Conservation (phyloP, 2,888 invertebrate genomes). For the Lycia hirtaria region DNA sequence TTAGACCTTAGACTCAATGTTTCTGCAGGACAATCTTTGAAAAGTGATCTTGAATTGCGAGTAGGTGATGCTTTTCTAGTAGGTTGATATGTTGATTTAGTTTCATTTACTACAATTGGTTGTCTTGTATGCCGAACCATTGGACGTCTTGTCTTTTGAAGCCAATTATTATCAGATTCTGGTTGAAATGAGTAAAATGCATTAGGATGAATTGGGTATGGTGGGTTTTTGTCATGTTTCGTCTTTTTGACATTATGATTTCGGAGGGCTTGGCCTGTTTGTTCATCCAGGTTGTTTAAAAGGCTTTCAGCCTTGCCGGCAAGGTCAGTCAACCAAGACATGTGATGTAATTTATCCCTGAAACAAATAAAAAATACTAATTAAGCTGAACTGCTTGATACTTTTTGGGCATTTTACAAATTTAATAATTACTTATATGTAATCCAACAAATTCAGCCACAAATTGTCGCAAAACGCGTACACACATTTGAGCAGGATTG, state of each 20-base stretch:
- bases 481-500: not conserved
- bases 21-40: slow-evolving; percentile 48
- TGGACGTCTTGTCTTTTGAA: slow-evolving; percentile 51
- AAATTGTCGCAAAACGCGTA: not conserved
- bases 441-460: slow-evolving; percentile 8
- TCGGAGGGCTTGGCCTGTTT: slow-evolving; percentile 88
- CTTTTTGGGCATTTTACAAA: not conserved
- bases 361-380: slow-evolving; percentile 22
- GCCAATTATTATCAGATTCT: slow-evolving; percentile 47
- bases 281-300: slow-evolving; percentile 90
- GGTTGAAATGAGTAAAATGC: slow-evolving; percentile 7
- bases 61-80: slow-evolving; percentile 49
- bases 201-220: slow-evolving; percentile 38
- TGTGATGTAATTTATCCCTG: slow-evolving; percentile 60
- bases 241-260: slow-evolving; percentile 60
- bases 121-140: slow-evolving; percentile 52
- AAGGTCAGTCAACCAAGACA: slow-evolving; percentile 91
- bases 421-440: not conserved
- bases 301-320: slow-evolving; percentile 91
- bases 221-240: slow-evolving; percentile 53
- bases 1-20: slow-evolving; percentile 35
- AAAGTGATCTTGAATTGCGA: slow-evolving; percentile 42
- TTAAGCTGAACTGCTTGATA: not conserved
- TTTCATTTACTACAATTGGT: slow-evolving; percentile 51
- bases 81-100: slow-evolving; percentile 48